Evolutionary conservation across 2,113 vertebrate species (phyloP), one percentile per base, ranked within the genome.

Genomic region (Phylloscopus whistleri): DNA sequence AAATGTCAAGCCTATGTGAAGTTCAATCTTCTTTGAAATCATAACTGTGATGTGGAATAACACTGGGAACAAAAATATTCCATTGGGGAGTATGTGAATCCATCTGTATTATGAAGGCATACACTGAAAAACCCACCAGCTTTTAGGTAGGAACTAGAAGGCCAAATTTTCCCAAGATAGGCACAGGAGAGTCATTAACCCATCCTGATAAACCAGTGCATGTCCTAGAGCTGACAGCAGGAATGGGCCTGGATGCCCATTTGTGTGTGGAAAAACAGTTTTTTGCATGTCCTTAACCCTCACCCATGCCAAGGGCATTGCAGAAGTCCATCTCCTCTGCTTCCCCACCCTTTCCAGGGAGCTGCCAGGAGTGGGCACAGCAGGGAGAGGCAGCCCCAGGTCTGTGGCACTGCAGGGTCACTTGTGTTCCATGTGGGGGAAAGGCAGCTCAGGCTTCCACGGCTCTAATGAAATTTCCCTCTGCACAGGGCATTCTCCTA

Each of bases 401-500:
- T 16, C 28, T 1, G 1, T 55, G 48, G 16, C 27, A 1, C 41
- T 39, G 72, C 59, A 1, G 8, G 56, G 35, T 46, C 28, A 7
- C 60, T n/a, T 11, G 56, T 59, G 74, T 44, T 63, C 33, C 7
- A 3, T 4, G 10, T 0, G 9, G 67, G 58, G 37, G 4, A n/a
- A 26, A 55, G 33, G 66, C 64, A 12, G 26, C 28, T 62, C 8
- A 3, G 3, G 72, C 37, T 88, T 19, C 56, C 0, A 0, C 0
- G 1, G 46, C 52, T 48, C 80, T 84, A 26, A 84, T 8, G 6
- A 9, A 30, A 77, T 69, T 78, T 87, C 35, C 44, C 51, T 73
- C 55, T 66, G 35, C 7, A 17, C 95, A 99, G 99, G 93, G 98
- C 98, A 1, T 99, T 99, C 95, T 97, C 98, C 1, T 99, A 99